These are phyloP conservation scores for Tinea semifulvella DNA, from an alignment of 2,888 invertebrate genomes.

Conservation along the genomic window DNA sequence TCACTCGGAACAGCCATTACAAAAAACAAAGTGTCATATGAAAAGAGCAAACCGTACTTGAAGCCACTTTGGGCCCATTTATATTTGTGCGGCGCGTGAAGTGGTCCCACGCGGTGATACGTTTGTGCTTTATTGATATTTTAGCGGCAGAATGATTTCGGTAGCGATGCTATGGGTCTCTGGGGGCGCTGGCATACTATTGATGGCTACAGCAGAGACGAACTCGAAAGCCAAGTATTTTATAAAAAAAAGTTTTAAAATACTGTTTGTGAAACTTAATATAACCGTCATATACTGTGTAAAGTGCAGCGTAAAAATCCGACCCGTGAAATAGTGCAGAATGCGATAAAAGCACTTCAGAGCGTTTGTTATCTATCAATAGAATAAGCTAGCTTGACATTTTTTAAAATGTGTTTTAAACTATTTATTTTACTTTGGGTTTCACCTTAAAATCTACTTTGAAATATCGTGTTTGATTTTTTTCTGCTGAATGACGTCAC, in stretches of 20 bases:
- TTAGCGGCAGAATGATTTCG: slow-evolving; percentile 60
- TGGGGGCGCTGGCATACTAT: slow-evolving; percentile 48
- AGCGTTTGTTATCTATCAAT: neutral
- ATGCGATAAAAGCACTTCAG: too few species aligned
- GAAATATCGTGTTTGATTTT: too few species aligned
- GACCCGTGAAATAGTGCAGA: too few species aligned
- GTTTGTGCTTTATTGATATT: slow-evolving; percentile 65
- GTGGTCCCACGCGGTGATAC: slow-evolving; percentile 37
- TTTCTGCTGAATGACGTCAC: too few species aligned
- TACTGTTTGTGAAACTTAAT: neutral
- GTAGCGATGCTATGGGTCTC: slow-evolving; percentile 51
- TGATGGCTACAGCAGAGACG: slow-evolving; percentile 40
- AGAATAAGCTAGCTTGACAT: neutral
- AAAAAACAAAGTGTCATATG: slow-evolving; percentile 59
- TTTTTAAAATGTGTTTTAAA: too few species aligned
- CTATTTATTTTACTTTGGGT: too few species aligned
- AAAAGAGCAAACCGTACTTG: slow-evolving; percentile 43
- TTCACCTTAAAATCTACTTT: too few species aligned
- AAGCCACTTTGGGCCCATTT: slow-evolving; percentile 40
- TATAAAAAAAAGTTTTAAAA: neutral
- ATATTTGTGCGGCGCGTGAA: slow-evolving; percentile 43
- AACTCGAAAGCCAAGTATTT: slow-evolving; percentile 23
- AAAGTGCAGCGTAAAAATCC: too few species aligned
- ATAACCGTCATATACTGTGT: too few species aligned
- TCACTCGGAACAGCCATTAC: slow-evolving; percentile 10